Evolutionary conservation across 1,140 invertebrate genomes (phyloP), one percentile per base, ranked within the genome.

Genomic region (Mesaphorura yosii): DNA sequence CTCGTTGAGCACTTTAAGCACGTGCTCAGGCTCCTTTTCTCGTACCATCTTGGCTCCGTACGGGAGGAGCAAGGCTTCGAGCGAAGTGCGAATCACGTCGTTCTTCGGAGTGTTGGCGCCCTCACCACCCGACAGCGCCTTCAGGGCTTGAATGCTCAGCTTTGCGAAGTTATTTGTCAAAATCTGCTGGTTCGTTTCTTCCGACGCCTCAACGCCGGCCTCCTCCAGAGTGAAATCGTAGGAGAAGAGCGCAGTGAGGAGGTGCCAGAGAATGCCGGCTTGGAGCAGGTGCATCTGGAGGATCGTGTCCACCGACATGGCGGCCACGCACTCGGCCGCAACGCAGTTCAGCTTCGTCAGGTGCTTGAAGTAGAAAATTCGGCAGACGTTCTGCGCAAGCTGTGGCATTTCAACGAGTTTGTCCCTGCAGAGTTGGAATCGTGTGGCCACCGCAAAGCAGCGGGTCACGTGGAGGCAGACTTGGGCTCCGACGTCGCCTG

Each of bases 191-290:
- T 95, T 97, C 4, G 82, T 78, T 27, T 86, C 82, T 66, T 86
- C 82, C 60, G 76, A 80, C 53, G 82, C 75, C 66, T 91, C 83
- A 15, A 97, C 86, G 1, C 93, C 94, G 50, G 92, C 88, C 73
- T 98, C 95, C 51, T 96, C 88, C 51, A 98, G 73, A 0, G 96
- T 99, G 68, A 87, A 98, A 73, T 99, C 96, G 68, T 97, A 99
- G 40, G 84, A 82, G 69, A 98, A 95, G 65, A 92, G 81, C 63
- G 88, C 88, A 0, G 86, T 76, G 45, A 98, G 68, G 25, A 99
- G 69, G 66, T 94, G 89, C 86, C 90, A 97, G 0, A 98, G 66
- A 1, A 87, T 86, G 10, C 93, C 94, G 5, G 88, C 81, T 66
- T 94, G 80, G n/a, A 94, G 78, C 22, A 98, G 70, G 67, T 86